Evolutionary conservation across 2,797 vertebrate genomes (phyloP).

Genomic region (Sebastes matsubarae): DNA sequence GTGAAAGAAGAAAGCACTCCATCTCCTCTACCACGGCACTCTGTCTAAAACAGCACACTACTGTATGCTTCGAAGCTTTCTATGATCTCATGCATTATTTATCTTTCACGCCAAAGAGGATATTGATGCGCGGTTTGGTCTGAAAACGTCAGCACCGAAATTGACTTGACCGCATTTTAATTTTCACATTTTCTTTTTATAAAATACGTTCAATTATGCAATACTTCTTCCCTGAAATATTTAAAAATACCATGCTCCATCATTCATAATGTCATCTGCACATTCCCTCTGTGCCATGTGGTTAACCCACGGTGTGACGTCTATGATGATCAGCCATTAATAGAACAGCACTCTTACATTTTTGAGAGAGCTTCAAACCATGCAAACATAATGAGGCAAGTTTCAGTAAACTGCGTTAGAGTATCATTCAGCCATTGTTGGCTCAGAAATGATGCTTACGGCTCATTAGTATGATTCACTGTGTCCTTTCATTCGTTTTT

Average conservation of each 20-base stretch:
- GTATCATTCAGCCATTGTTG: not conserved
- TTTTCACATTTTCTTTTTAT: not conserved
- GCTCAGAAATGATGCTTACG: not conserved
- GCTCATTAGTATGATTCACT: not conserved
- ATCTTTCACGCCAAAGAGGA: slow-evolving; percentile 31
- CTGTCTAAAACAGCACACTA: slow-evolving; percentile 6
- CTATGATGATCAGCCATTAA: not conserved
- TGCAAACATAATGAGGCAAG: slow-evolving; percentile 5
- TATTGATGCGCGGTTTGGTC: slow-evolving; percentile 17
- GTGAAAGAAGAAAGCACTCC: slow-evolving; percentile 19
- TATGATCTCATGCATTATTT: slow-evolving; percentile 48
- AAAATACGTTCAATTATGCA: slow-evolving; percentile 1
- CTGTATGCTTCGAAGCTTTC: slow-evolving; percentile 1
- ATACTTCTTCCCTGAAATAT: slow-evolving; percentile 5
- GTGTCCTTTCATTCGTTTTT: not conserved
- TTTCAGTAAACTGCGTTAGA: slow-evolving; percentile 40
- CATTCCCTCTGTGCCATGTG: not conserved
- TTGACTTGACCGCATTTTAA: slow-evolving; percentile 15
- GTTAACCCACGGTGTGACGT: not conserved
- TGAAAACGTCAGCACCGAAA: slow-evolving; percentile 25
- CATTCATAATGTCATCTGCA: not conserved
- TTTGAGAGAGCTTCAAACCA: slow-evolving; percentile 11
- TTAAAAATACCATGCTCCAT: slow-evolving; percentile 8
- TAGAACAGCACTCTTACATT: slow-evolving; percentile 7
- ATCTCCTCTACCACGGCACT: not conserved